These are phyloP conservation scores for Acanthurus lineatus DNA, from an alignment of 2,797 vertebrate genomes.

Conservation along the genomic window DNA sequence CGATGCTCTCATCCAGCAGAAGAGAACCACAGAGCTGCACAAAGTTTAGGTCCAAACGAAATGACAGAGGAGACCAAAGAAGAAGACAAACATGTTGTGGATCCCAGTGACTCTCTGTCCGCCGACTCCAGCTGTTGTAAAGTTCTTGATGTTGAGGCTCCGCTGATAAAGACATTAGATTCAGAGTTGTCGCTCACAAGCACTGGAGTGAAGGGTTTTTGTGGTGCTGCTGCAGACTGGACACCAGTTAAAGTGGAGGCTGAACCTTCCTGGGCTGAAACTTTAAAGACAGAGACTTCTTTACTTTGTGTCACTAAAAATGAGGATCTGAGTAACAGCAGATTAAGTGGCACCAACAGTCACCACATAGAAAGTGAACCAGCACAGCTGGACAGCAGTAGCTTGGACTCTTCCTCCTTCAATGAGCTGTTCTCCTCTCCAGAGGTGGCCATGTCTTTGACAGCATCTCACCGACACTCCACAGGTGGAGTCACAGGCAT, in stretches of 20 bases:
- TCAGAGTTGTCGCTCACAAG: not conserved
- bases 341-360: not conserved
- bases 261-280: conserved; percentile 21
- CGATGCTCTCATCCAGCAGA: not conserved
- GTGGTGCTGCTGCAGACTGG: conserved; percentile 15
- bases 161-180: not conserved
- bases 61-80: not conserved
- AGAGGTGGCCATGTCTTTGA: conserved; percentile 30
- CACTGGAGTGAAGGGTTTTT: not conserved
- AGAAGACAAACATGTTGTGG: not conserved
- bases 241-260: conserved; percentile 31
- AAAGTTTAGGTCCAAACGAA: conserved; percentile 2
- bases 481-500: not conserved
- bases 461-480: conserved; percentile 6
- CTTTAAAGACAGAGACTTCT: not conserved
- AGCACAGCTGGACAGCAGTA: conserved; percentile 17
- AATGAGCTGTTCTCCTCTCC: conserved; percentile 52
- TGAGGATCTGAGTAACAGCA: conserved; percentile 13
- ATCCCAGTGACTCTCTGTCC: conserved; percentile 11
- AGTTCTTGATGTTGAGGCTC: conserved; percentile 1
- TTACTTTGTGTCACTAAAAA: not conserved
- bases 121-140: not conserved
- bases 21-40: not conserved
- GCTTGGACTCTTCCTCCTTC: conserved; percentile 42
- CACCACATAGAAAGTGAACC: conserved; percentile 12